Conservation (phyloP, 2,113 vertebrate species). For the Stegastes partitus region DNA sequence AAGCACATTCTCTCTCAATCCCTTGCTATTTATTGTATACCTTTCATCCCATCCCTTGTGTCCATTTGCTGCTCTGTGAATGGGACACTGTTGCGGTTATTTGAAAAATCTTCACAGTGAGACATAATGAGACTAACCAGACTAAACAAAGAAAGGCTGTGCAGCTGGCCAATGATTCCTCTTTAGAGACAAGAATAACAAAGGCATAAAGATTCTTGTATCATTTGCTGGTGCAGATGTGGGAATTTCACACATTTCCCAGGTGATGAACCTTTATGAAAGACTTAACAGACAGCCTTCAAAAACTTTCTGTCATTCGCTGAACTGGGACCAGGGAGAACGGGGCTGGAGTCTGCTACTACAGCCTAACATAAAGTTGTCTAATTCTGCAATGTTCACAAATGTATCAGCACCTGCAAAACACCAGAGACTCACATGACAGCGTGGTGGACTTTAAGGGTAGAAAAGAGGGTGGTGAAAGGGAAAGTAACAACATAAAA, state of each 20-base stretch:
- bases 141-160: slow-evolving; percentile 55
- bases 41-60: slow-evolving; percentile 56
- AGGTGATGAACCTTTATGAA: slow-evolving; percentile 5
- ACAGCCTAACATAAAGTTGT: slow-evolving; percentile 41
- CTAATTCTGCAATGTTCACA: slow-evolving; percentile 36
- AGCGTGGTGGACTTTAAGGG: slow-evolving; percentile 28
- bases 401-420: slow-evolving; percentile 30
- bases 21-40: slow-evolving; percentile 64
- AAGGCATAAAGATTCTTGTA: slow-evolving; percentile 17
- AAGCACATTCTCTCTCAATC: slow-evolving; percentile 65
- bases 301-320: slow-evolving; percentile 32
- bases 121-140: slow-evolving; percentile 42
- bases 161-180: slow-evolving; percentile 38
- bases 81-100: slow-evolving; percentile 25
- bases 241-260: slow-evolving; percentile 22
- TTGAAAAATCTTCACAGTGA: slow-evolving; percentile 31
- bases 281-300: not conserved
- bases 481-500: slow-evolving; percentile 52
- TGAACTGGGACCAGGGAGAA: not conserved
- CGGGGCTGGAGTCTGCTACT: slow-evolving; percentile 18
- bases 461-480: slow-evolving; percentile 61
- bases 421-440: slow-evolving; percentile 55
- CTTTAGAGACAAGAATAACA: slow-evolving; percentile 14
- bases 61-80: slow-evolving; percentile 46
- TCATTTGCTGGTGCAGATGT: slow-evolving; percentile 17